phyloP scores from a whole-genome alignment of 2,888 invertebrate species.

The Ctenicera cuprea region DNA sequence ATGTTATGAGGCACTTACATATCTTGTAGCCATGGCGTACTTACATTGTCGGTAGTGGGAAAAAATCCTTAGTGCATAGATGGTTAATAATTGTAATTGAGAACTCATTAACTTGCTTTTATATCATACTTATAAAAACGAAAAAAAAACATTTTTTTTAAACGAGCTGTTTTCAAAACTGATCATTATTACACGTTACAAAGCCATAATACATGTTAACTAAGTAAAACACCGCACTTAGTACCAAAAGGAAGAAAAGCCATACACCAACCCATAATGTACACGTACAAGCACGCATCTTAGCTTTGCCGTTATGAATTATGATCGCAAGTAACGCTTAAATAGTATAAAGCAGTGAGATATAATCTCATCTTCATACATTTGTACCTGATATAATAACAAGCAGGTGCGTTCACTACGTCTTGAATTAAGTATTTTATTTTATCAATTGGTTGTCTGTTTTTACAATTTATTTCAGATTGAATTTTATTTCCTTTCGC shows the following conservation, averaged over 20 bases:
- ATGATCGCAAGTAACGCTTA: slow-evolving; percentile 10
- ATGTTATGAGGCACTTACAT: too few relatives aligned
- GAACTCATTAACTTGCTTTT: too few relatives aligned
- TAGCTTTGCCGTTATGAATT: slow-evolving; percentile 20
- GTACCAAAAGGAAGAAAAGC: neutral
- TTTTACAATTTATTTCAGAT: slow-evolving; percentile 21
- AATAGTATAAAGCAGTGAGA: slow-evolving; percentile 31
- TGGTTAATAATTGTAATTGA: too few relatives aligned
- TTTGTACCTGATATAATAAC: slow-evolving; percentile 30
- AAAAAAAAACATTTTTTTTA: too few relatives aligned
- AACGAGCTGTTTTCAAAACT: too few relatives aligned
- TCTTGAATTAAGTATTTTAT: slow-evolving; percentile 30
- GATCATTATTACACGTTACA: too few relatives aligned
- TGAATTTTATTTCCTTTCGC: slow-evolving; percentile 21
- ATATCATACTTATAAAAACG: too few relatives aligned
- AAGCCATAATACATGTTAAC: too few relatives aligned
- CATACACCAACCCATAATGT: slow-evolving; percentile 7
- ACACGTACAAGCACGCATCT: slow-evolving; percentile 15
- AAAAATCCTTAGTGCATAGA: too few relatives aligned
- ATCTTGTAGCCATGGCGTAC: too few relatives aligned
- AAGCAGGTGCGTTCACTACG: slow-evolving; percentile 29
- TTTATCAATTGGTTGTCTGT: slow-evolving; percentile 16
- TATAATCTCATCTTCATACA: slow-evolving; percentile 33
- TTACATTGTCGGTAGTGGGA: too few relatives aligned
- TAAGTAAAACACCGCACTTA: too few relatives aligned